These are phyloP conservation scores for Sweltsa coloradensis DNA, from an alignment of 1,140 invertebrate species.

Conservation along the genomic window DNA sequence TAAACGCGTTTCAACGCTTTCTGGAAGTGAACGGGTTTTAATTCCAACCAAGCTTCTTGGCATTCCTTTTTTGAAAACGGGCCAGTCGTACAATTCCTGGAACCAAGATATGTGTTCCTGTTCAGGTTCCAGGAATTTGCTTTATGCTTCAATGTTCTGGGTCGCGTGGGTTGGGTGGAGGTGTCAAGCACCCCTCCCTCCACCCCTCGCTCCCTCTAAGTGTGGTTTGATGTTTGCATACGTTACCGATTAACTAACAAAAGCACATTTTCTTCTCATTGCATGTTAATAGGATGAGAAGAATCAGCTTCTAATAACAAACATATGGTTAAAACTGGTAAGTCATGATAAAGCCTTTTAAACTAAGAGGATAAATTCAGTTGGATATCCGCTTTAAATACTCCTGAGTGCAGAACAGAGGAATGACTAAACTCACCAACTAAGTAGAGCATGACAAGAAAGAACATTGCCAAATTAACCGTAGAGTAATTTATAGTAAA, in stretches of 20 bases:
- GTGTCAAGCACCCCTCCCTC: not conserved
- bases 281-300: conserved; percentile 64
- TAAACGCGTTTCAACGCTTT: not conserved
- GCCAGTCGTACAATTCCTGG: not conserved
- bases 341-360: conserved; percentile 31
- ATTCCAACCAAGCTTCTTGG: not conserved
- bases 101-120: not conserved
- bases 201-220: not conserved
- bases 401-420: not conserved
- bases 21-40: not conserved
- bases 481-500: no score
- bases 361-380: conserved; percentile 9
- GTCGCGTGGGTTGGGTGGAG: not conserved
- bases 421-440: not conserved
- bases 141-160: conserved; percentile 11
- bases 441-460: no score
- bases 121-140: conserved; percentile 6
- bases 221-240: conserved; percentile 12
- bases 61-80: not conserved
- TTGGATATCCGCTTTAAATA: not conserved
- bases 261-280: conserved; percentile 31
- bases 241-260: conserved; percentile 12
- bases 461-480: no score
- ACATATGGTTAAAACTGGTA: conserved; percentile 86
- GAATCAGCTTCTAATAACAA: conserved; percentile 84